Percentiles rank a stretch among this genome's conserved stretches.
These are phyloP conservation scores for Meloidogyne exigua DNA, from an alignment of 1,140 invertebrate species.

Conservation along the genomic window DNA sequence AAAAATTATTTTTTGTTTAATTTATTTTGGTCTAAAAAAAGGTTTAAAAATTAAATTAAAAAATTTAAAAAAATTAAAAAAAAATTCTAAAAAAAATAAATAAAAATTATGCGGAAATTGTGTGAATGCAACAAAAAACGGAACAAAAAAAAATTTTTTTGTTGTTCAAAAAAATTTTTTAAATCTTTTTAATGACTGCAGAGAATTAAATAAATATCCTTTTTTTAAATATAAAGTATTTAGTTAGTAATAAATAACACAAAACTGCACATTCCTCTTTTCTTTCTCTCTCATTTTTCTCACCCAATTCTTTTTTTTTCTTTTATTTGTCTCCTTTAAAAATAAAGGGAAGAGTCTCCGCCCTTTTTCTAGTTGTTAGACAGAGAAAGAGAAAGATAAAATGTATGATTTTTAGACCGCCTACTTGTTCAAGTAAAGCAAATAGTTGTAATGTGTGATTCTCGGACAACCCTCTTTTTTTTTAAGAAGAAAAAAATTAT, in stretches of 20 bases:
- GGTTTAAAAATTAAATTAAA: too few relatives aligned
- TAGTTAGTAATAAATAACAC: neutral
- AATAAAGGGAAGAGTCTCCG: neutral
- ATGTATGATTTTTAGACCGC: neutral
- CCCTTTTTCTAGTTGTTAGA: neutral
- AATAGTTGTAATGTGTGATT: neutral
- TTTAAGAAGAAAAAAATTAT: neutral
- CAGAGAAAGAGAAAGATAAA: neutral
- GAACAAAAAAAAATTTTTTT: too few relatives aligned
- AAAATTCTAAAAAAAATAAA: too few relatives aligned
- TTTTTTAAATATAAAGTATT: neutral
- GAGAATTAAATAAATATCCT: too few relatives aligned
- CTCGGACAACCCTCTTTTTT: neutral
- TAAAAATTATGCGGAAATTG: too few relatives aligned
- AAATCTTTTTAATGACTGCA: neutral
- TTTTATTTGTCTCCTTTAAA: neutral
- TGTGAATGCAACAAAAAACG: too few relatives aligned
- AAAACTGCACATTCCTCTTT: neutral
- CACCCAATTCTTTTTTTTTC: neutral
- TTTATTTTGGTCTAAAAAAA: too few relatives aligned
- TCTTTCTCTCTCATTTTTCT: too few relatives aligned
- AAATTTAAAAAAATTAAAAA: too few relatives aligned
- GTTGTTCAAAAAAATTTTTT: constrained; percentile 36
- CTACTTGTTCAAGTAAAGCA: neutral
- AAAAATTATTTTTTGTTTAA: too few relatives aligned